Evolutionary conservation across 1,140 invertebrate genomes (phyloP).

Genomic region (Panulirus ornatus): DNA sequence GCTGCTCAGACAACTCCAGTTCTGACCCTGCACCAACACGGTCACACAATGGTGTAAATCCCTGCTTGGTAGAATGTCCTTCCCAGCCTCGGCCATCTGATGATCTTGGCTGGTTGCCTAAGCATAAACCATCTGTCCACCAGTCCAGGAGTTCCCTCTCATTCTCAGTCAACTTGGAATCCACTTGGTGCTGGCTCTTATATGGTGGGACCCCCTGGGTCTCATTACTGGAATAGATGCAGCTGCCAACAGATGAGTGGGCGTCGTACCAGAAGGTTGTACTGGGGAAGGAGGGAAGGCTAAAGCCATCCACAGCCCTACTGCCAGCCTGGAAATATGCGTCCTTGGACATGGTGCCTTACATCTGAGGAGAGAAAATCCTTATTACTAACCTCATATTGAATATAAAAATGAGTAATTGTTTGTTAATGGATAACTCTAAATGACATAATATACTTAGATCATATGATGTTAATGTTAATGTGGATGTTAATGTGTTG

Average conservation of each 20-base stretch:
- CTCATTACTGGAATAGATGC: constrained; percentile 29
- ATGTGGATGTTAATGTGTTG: too few species aligned
- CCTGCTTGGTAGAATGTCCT: background rate
- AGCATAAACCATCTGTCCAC: constrained; percentile 42
- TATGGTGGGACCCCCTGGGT: background rate
- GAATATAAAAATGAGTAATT: background rate
- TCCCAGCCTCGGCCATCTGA: constrained; percentile 39
- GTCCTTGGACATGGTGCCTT: constrained; percentile 25
- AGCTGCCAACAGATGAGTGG: constrained; percentile 50
- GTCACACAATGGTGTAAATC: constrained; percentile 28
- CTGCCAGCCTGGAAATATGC: constrained; percentile 2
- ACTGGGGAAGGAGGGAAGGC: constrained; percentile 42
- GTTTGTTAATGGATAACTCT: background rate
- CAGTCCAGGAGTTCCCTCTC: constrained; percentile 40
- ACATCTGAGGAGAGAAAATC: constrained; percentile 12
- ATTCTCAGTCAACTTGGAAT: constrained; percentile 18
- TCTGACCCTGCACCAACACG: background rate
- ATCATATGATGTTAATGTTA: too few species aligned
- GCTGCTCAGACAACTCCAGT: background rate
- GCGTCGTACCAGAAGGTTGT: constrained; percentile 59
- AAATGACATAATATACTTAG: too few species aligned
- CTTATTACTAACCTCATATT: too few species aligned
- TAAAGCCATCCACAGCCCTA: constrained; percentile 28
- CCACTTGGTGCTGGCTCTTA: background rate
- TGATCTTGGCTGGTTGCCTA: constrained; percentile 34